Percentiles rank a stretch among this genome's conserved stretches.
phyloP scores from a whole-genome alignment of 2,888 invertebrate genomes.

The Lasioglossum marginatum region DNA sequence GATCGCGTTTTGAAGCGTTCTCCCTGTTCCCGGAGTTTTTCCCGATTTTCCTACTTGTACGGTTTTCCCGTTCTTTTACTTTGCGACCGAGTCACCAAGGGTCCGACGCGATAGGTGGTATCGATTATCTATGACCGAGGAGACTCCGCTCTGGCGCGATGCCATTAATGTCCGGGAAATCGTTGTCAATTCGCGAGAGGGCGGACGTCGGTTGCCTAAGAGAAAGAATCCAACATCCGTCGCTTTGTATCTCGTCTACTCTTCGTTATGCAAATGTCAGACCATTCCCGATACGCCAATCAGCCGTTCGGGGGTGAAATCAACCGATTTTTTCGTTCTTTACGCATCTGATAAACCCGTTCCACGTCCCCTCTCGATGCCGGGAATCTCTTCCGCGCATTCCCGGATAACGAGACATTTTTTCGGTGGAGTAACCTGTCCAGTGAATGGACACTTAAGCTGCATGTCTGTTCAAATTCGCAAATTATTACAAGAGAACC shows the following conservation, averaged over 20 bases:
- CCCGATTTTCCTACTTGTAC: slow-evolving; percentile 18
- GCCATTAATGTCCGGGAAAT: slow-evolving; percentile 62
- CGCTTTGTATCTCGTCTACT: slow-evolving; percentile 33
- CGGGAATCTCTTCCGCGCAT: not conserved
- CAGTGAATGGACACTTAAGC: not conserved
- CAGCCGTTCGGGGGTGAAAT: slow-evolving; percentile 1
- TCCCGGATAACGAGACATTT: slow-evolving; percentile 1
- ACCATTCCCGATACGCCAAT: slow-evolving; percentile 44
- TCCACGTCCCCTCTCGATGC: not conserved
- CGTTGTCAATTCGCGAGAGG: slow-evolving; percentile 46
- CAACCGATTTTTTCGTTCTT: not conserved
- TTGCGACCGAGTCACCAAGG: slow-evolving; percentile 29
- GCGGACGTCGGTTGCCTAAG: slow-evolving; percentile 27
- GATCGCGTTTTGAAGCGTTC: slow-evolving; percentile 29
- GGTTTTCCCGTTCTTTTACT: slow-evolving; percentile 20
- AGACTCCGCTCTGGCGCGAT: slow-evolving; percentile 44
- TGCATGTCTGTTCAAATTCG: too few relatives aligned
- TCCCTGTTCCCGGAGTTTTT: slow-evolving; percentile 21
- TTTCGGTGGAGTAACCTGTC: not conserved
- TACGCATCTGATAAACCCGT: slow-evolving; percentile 6
- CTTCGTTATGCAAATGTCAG: slow-evolving; percentile 58
- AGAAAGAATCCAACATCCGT: slow-evolving; percentile 31
- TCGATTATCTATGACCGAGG: slow-evolving; percentile 59
- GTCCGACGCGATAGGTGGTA: slow-evolving; percentile 57
- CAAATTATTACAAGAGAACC: too few relatives aligned